Percentiles rank a stretch among this genome's conserved stretches.
These are phyloP conservation scores for Theodoxus fluviatilis DNA, from an alignment of 2,888 invertebrate genomes.

Conservation along the genomic window DNA sequence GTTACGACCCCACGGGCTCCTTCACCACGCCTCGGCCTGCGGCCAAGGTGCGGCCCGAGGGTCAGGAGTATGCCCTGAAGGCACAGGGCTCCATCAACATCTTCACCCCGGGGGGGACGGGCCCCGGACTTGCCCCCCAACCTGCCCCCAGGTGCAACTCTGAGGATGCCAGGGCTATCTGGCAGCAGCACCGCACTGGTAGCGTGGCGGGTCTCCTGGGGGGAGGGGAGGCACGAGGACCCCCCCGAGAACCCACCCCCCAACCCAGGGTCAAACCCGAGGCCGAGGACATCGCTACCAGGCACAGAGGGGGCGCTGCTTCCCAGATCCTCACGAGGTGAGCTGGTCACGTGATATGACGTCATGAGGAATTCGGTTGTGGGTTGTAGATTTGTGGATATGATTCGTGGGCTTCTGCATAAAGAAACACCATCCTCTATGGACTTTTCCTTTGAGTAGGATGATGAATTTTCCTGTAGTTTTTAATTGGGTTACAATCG, in stretches of 20 bases:
- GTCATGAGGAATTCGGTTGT: too few relatives aligned
- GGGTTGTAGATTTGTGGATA: too few relatives aligned
- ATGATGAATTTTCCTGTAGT: too few relatives aligned
- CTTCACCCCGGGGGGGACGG: constrained; percentile 39
- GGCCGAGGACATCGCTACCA: constrained; percentile 49
- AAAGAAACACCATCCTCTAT: too few relatives aligned
- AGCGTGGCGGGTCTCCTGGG: constrained; percentile 43
- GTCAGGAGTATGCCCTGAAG: constrained; percentile 49
- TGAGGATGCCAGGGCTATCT: constrained; percentile 42
- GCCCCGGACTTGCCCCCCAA: constrained; percentile 37
- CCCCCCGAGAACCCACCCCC: constrained; percentile 40
- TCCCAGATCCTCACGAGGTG: constrained; percentile 27
- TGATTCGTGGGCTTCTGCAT: too few relatives aligned
- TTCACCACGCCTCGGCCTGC: constrained; percentile 41
- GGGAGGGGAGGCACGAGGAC: constrained; percentile 44
- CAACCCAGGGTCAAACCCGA: constrained; percentile 42
- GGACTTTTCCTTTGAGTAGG: too few relatives aligned
- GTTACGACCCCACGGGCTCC: constrained; percentile 41
- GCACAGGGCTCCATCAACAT: constrained; percentile 48
- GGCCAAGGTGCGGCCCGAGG: constrained; percentile 53
- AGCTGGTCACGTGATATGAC: too few relatives aligned
- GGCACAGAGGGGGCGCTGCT: constrained; percentile 41
- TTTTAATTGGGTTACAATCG: too few relatives aligned
- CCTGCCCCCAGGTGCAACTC: constrained; percentile 45
- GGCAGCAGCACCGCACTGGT: constrained; percentile 47